Base-by-base conservation (phyloP, 2,797 vertebrate genomes). In the Allenopithecus nigroviridis region DNA sequence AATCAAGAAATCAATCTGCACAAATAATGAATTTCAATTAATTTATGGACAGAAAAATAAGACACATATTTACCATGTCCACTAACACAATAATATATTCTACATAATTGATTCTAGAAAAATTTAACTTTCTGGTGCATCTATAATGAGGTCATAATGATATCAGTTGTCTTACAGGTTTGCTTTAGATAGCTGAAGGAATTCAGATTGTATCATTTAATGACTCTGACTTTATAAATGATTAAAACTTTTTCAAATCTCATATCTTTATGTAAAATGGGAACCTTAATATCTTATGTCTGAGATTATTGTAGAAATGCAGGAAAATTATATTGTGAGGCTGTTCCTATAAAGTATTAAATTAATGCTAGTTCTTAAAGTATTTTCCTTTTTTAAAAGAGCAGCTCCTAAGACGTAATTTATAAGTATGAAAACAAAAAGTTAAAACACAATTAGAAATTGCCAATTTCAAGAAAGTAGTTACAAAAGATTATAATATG, bases 401-500 rank as follows among this genome's bases (percentile, higher is more conserved):
- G 2, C 39, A 70, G 1, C 1, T 59, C 26, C 57, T 80, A 84
- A 89, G 64, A 79, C 48, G 1, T 48, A 89, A 72, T 78, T 91
- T 89, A 59, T 1, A 19, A 94, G 55, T 80, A 57, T 30, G 33
- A 78, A 95, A 57, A 48, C 36, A 96, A 57, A 86, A 89, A 70
- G 30, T 84, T 68, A 81, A 95, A 96, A 74, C n/a, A 92, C 84
- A 96, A 50, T 10, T 93, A 55, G 46, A 95, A 93, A 89, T 39
- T 48, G 1, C n/a, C 8, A 41, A 94, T 72, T 83, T 93, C 41
- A 91, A 90, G 17, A 76, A 91, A 74, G 81, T 48, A 46, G 39
- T 75, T 50, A 55, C 4, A 53, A 93, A 94, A 43, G 6, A 84
- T 70, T 24, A 28, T 10, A 5, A 57, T 94, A 94, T 80, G 30